Evolutionary conservation across 30 jellyfish, hydroid and myxozoan genomes (phyloP).

Genomic region (Catostylus mosaicus): DNA sequence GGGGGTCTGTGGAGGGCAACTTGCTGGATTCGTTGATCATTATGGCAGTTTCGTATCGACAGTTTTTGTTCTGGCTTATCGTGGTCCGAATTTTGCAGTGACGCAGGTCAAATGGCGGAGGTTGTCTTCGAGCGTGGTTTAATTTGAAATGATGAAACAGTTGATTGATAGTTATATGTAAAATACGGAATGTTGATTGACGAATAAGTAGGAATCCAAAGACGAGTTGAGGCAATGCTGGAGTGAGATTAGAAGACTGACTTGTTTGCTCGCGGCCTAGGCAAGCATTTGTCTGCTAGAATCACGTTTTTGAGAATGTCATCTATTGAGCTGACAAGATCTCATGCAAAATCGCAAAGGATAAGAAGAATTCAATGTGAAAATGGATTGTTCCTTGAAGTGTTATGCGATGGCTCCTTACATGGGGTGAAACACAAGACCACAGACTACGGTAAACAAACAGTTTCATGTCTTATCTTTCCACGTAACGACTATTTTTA

Average conservation of each 20-base stretch:
- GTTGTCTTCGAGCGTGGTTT: not conserved
- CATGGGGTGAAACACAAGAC: slow-evolving; percentile 35
- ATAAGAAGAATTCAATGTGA: slow-evolving; percentile 56
- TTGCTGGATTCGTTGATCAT: too few species aligned
- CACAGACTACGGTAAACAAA: slow-evolving; percentile 46
- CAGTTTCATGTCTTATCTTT: too few species aligned
- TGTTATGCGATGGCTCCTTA: slow-evolving; percentile 65
- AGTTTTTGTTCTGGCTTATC: too few species aligned
- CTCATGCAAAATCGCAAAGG: slow-evolving; percentile 53
- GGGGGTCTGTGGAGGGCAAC: too few species aligned
- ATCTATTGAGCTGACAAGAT: slow-evolving; percentile 19
- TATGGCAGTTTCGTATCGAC: too few species aligned
- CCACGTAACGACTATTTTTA: too few species aligned
- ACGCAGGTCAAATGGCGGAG: not conserved
- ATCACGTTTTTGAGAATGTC: too few species aligned
- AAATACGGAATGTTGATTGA: not conserved
- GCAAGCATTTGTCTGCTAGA: too few species aligned
- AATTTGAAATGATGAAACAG: not conserved
- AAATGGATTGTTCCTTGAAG: slow-evolving; percentile 58
- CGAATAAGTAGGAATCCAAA: not conserved
- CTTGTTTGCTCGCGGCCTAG: too few species aligned
- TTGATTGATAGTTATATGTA: not conserved
- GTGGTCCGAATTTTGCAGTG: too few species aligned
- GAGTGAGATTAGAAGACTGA: too few species aligned
- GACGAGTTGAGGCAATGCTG: too few species aligned